Conservation (phyloP, 2,797 vertebrate genomes). For the Dryobates pubescens region DNA sequence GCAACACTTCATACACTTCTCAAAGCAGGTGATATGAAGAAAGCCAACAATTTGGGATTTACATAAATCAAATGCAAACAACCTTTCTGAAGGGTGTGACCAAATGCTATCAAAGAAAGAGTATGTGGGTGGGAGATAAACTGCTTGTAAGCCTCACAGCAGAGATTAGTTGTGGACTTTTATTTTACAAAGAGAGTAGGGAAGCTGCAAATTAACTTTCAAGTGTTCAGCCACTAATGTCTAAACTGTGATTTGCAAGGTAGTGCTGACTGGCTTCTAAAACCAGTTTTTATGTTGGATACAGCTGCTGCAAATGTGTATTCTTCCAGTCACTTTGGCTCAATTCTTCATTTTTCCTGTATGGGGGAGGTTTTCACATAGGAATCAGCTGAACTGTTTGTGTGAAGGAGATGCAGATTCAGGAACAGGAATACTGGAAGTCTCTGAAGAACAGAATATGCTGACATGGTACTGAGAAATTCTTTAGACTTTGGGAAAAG, state of each 20-base stretch:
- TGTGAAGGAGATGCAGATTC: background rate
- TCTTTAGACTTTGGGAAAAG: background rate
- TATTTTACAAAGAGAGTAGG: conserved; percentile 3
- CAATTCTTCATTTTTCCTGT: background rate
- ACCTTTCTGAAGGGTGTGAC: conserved; percentile 23
- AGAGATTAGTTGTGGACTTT: conserved; percentile 40
- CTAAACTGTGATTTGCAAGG: background rate
- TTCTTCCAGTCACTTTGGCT: background rate
- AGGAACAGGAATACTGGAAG: background rate
- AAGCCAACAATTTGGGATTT: conserved; percentile 54
- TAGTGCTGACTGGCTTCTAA: background rate
- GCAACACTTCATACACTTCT: background rate
- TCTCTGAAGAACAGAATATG: background rate
- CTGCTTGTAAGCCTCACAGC: conserved; percentile 37
- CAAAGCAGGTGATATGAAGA: conserved; percentile 43
- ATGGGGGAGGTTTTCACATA: background rate
- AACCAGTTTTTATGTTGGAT: background rate
- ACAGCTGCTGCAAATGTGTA: background rate
- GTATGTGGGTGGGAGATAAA: conserved; percentile 39
- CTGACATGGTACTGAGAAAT: background rate
- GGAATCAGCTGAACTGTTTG: background rate
- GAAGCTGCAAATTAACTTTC: conserved; percentile 38
- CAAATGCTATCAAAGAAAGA: conserved; percentile 49
- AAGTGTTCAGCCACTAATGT: background rate
- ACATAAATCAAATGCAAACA: conserved; percentile 52